These are phyloP conservation scores for Poeciliopsis infans DNA, from an alignment of 2,797 vertebrate genomes.

Conservation along the genomic window DNA sequence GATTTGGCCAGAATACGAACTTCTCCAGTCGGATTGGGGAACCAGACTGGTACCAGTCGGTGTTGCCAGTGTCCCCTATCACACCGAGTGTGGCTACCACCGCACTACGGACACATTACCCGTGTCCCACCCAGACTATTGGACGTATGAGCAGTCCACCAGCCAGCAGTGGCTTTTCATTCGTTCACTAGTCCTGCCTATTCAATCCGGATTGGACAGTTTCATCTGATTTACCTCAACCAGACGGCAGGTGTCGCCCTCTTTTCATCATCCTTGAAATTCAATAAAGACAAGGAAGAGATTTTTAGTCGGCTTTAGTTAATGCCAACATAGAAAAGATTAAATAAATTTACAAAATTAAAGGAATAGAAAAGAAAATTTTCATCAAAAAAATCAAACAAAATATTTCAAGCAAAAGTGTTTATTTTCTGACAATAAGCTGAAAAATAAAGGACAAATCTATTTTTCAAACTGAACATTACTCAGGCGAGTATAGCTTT, in stretches of 20 bases:
- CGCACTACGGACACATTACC: conserved; percentile 40
- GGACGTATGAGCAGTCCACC: conserved; percentile 58
- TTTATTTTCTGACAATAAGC: not conserved
- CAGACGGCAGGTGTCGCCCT: conserved; percentile 59
- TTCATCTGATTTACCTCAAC: not conserved
- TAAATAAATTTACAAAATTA: not conserved
- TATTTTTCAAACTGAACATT: rapidly evolving
- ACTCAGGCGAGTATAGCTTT: conserved; percentile 39
- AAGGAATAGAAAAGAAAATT: not conserved
- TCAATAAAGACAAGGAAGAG: conserved; percentile 37
- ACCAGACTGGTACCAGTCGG: conserved; percentile 30
- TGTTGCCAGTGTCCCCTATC: conserved; percentile 55
- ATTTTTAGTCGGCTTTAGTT: not conserved
- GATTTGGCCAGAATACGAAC: conserved; percentile 9
- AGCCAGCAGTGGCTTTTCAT: conserved; percentile 49
- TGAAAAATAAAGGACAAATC: not conserved
- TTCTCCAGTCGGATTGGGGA: conserved; percentile 12
- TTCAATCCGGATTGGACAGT: conserved; percentile 64
- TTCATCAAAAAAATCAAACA: not conserved
- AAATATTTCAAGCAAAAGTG: no score
- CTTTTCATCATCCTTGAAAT: rapidly evolving
- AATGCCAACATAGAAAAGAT: conserved; percentile 27
- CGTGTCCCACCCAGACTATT: conserved; percentile 55
- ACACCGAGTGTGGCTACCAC: conserved; percentile 47
- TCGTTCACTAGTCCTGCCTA: conserved; percentile 49